These are phyloP conservation scores for Cydia pomonella DNA, from an alignment of 1,140 invertebrate genomes.

Conservation along the genomic window DNA sequence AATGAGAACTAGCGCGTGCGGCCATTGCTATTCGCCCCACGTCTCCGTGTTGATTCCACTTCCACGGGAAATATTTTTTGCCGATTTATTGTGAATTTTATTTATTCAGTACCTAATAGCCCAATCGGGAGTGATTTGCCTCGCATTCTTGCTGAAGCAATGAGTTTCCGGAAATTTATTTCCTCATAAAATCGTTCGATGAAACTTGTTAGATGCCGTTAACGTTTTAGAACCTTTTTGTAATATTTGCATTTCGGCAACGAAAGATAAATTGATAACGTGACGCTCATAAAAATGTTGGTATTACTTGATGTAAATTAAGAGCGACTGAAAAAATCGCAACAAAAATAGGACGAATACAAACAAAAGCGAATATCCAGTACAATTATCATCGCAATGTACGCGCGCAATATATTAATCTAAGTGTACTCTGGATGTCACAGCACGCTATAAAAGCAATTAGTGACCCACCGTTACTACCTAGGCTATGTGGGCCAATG, in stretches of 20 bases:
- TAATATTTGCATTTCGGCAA: slow-evolving; percentile 10
- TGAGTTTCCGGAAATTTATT: slow-evolving; percentile 6
- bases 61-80: slow-evolving; percentile 22
- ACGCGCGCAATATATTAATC: slow-evolving; percentile 48
- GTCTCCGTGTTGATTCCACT: slow-evolving; percentile 5
- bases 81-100: slow-evolving; percentile 31
- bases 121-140: slow-evolving; percentile 28
- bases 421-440: slow-evolving; percentile 48
- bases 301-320: slow-evolving; percentile 13
- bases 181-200: not conserved
- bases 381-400: slow-evolving; percentile 21
- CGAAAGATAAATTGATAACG: slow-evolving; percentile 8
- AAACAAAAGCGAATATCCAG: slow-evolving; percentile 14
- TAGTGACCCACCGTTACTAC: slow-evolving; percentile 50
- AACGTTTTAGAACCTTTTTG: slow-evolving; percentile 15
- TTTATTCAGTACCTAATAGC: slow-evolving; percentile 32
- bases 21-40: slow-evolving; percentile 15
- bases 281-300: slow-evolving; percentile 23
- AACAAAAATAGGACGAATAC: not conserved
- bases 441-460: slow-evolving; percentile 65
- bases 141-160: not conserved
- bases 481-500: slow-evolving; percentile 51
- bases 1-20: slow-evolving; percentile 30
- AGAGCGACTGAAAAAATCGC: not conserved
- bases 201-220: not conserved